Conservation (phyloP, 2,888 invertebrate genomes). For the Lysandra bellargus region DNA sequence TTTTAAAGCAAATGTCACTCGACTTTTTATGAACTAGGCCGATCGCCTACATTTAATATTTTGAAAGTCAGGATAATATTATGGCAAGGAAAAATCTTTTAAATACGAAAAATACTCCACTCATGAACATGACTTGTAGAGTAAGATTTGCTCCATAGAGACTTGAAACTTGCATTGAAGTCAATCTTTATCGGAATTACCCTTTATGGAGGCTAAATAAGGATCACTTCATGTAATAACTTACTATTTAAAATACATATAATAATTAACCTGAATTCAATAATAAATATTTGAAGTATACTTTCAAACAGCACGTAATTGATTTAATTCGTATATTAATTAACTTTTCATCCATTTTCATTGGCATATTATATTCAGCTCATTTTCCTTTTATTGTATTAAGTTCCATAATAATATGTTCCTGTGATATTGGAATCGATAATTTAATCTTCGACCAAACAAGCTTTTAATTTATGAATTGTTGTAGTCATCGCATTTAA, state of each 20-base stretch:
- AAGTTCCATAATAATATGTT: constrained; percentile 3
- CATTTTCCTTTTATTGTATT: constrained; percentile 11
- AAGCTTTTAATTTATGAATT: constrained; percentile 9
- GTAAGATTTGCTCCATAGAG: no score
- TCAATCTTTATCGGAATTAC: no score
- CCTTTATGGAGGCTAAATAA: no score
- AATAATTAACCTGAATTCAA: neutral
- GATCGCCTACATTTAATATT: neutral
- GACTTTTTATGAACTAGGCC: neutral
- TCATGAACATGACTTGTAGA: neutral
- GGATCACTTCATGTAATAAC: neutral
- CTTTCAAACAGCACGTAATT: neutral
- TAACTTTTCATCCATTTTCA: constrained; percentile 4
- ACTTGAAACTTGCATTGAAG: no score
- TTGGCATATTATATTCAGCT: neutral
- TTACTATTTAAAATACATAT: neutral
- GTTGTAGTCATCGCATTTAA: neutral
- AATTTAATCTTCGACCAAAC: constrained; percentile 3
- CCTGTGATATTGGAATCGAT: constrained; percentile 2
- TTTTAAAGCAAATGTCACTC: neutral
- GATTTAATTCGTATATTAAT: neutral
- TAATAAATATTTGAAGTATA: neutral
- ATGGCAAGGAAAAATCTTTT: neutral
- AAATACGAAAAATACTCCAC: neutral
- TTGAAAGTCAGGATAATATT: neutral